Conservation (phyloP, 2,797 vertebrate species). For the Dermochelys coriacea region DNA sequence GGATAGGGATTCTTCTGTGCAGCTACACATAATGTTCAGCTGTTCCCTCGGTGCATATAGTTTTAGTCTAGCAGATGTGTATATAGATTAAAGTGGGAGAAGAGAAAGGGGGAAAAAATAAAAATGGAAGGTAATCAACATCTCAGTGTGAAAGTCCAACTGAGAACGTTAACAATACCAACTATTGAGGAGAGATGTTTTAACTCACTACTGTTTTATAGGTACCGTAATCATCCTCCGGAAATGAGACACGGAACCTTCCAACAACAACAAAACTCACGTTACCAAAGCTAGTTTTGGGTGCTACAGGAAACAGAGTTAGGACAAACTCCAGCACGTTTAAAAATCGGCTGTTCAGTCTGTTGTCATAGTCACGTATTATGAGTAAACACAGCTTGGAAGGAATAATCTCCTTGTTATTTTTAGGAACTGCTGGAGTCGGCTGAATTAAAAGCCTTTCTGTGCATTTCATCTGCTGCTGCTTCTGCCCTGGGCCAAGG, state of each 20-base stretch:
- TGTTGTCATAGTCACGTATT: slow-evolving; percentile 61
- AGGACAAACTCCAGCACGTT: slow-evolving; percentile 47
- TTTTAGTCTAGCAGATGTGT: slow-evolving; percentile 63
- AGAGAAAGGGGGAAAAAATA: slow-evolving; percentile 24
- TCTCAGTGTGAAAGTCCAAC: slow-evolving; percentile 71
- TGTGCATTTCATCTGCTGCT: slow-evolving; percentile 54
- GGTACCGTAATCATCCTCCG: slow-evolving; percentile 70
- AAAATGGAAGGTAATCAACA: slow-evolving; percentile 58
- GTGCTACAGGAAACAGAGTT: slow-evolving; percentile 68
- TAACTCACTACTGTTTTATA: slow-evolving; percentile 72
- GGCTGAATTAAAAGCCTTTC: slow-evolving; percentile 39
- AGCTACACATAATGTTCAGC: slow-evolving; percentile 12
- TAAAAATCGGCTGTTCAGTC: slow-evolving; percentile 68
- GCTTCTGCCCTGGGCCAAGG: slow-evolving; percentile 58
- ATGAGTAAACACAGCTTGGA: slow-evolving; percentile 57
- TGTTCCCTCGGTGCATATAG: background rate
- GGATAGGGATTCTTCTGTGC: slow-evolving; percentile 16
- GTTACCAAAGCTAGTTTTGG: slow-evolving; percentile 65
- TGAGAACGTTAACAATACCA: slow-evolving; percentile 63
- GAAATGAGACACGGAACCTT: slow-evolving; percentile 75
- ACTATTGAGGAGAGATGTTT: slow-evolving; percentile 60
- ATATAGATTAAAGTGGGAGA: slow-evolving; percentile 34
- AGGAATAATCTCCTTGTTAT: slow-evolving; percentile 38
- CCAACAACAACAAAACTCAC: slow-evolving; percentile 62
- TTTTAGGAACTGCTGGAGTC: slow-evolving; percentile 39